phyloP scores from a whole-genome alignment of 2,113 vertebrate genomes.

The Oreochromis niloticus region DNA sequence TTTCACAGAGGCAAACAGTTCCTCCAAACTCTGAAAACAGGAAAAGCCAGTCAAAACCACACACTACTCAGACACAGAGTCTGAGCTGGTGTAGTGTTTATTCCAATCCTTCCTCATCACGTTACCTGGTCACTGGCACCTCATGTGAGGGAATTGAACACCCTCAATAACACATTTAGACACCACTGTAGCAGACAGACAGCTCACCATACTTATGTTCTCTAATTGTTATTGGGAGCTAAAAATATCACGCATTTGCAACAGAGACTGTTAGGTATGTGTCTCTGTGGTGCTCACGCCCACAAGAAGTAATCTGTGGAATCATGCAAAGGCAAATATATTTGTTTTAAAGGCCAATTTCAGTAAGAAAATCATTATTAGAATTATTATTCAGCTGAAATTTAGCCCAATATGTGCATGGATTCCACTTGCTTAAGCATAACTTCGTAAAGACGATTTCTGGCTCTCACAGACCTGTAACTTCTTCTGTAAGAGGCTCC shows the following conservation, averaged over 20 bases:
- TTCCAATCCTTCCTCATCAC: neutral
- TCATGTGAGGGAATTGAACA: neutral
- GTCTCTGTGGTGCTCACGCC: neutral
- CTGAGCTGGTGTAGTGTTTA: neutral
- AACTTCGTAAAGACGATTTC: neutral
- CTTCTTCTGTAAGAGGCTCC: neutral
- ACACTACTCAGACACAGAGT: neutral
- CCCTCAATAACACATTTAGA: neutral
- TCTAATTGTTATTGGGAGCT: neutral
- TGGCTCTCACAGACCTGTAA: neutral
- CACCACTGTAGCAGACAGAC: neutral
- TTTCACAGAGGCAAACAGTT: neutral
- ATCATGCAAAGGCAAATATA: neutral
- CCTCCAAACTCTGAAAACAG: neutral
- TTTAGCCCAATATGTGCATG: neutral
- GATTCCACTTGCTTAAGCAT: neutral
- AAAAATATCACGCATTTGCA: neutral
- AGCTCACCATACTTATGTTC: neutral
- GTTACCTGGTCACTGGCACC: neutral
- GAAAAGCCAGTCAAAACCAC: neutral
- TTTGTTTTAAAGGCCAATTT: neutral
- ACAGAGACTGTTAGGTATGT: neutral
- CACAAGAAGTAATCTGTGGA: neutral
- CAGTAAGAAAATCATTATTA: neutral
- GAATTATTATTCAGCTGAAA: neutral